These are phyloP conservation scores for Polypterus senegalus DNA, from an alignment of 2,113 vertebrate species.

Conservation along the genomic window DNA sequence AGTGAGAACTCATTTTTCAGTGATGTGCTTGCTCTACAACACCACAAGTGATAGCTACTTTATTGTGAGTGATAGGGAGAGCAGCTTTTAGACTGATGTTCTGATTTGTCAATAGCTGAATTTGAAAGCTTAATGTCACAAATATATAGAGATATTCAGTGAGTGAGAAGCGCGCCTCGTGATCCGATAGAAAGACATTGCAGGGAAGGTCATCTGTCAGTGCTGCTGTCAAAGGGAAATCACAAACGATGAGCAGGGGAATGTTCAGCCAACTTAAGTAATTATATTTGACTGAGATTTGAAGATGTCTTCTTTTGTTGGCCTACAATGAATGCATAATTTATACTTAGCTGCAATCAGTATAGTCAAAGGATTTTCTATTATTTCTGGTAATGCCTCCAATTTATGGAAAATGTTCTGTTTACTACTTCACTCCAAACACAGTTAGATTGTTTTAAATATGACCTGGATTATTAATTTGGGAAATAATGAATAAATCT, in stretches of 20 bases:
- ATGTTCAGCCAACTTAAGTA: constrained; percentile 79
- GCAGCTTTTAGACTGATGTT: constrained; percentile 66
- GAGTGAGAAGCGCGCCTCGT: constrained; percentile 61
- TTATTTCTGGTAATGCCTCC: background rate
- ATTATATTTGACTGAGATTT: constrained; percentile 97
- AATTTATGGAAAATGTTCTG: no score
- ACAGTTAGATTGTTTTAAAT: no score
- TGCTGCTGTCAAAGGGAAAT: constrained; percentile 81
- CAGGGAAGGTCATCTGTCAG: constrained; percentile 96
- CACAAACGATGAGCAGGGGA: constrained; percentile 70
- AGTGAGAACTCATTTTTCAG: constrained; percentile 87
- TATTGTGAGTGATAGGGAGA: constrained; percentile 93
- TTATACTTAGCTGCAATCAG: constrained; percentile 87
- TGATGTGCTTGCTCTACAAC: constrained; percentile 70
- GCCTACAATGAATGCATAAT: constrained; percentile 90
- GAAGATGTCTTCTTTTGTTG: constrained; percentile 97
- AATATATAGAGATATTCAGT: constrained; percentile 81
- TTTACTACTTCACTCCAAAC: no score
- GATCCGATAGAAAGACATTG: constrained; percentile 66
- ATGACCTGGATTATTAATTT: no score
- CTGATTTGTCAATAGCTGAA: constrained; percentile 85
- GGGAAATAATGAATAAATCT: no score
- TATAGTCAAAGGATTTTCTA: constrained; percentile 31
- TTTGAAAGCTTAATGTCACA: constrained; percentile 72
- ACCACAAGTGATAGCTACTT: constrained; percentile 82